Conservation (phyloP, 2,797 vertebrate genomes). For the Liparis tanakae region DNA sequence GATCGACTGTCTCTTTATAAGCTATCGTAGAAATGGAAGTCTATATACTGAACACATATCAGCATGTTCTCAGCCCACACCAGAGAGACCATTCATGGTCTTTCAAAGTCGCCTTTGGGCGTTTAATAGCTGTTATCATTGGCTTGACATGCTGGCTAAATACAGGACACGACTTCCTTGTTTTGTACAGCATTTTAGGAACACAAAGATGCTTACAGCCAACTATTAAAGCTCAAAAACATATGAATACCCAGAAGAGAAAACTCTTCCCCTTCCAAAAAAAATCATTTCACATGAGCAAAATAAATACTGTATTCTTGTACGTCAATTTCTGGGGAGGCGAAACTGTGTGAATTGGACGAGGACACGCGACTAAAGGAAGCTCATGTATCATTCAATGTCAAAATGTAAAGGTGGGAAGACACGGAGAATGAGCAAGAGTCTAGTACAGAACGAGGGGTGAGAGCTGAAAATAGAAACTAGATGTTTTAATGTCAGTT, state of each 20-base stretch:
- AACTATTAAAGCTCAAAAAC: conserved; percentile 12
- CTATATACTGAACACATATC: conserved; percentile 15
- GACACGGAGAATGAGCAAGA: conserved; percentile 54
- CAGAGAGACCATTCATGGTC: conserved; percentile 15
- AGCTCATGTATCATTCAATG: conserved; percentile 80
- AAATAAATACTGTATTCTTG: conserved; percentile 44
- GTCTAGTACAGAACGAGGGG: conserved; percentile 43
- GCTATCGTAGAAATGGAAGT: background rate
- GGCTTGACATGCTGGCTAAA: conserved; percentile 5
- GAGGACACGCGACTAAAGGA: conserved; percentile 71
- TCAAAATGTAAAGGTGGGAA: conserved; percentile 72
- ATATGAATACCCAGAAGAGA: conserved; percentile 20
- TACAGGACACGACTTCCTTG: conserved; percentile 24
- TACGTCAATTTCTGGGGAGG: conserved; percentile 45
- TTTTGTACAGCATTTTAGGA: conserved; percentile 18
- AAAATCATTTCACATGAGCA: conserved; percentile 1
- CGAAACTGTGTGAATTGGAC: conserved; percentile 51
- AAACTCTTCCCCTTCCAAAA: conserved; percentile 1
- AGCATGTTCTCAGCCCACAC: conserved; percentile 7
- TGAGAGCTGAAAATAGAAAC: conserved; percentile 68
- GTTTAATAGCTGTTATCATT: conserved; percentile 21
- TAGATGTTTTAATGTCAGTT: conserved; percentile 21
- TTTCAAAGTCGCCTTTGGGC: conserved; percentile 30
- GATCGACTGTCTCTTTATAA: conserved; percentile 34
- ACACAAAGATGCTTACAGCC: conserved; percentile 6